phyloP scores from a whole-genome alignment of 2,113 vertebrate species.

The Empidonax alnorum region DNA sequence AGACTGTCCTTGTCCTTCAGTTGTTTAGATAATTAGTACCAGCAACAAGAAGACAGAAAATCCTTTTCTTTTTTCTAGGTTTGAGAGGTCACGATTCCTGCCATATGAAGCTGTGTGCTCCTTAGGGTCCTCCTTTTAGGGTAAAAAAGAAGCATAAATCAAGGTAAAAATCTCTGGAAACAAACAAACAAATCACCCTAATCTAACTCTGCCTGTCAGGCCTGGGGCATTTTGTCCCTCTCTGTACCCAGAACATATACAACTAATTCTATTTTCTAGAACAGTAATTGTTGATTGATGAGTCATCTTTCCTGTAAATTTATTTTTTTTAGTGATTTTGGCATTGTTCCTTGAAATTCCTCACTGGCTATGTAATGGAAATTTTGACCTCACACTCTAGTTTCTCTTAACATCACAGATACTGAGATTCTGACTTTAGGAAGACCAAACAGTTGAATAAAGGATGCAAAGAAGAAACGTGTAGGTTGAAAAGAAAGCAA shows the following conservation, averaged over 20 bases:
- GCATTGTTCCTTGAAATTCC: slow-evolving; percentile 80
- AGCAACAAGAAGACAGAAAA: neutral
- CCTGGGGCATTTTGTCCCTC: slow-evolving; percentile 14
- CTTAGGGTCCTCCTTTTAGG: neutral
- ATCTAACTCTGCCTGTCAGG: neutral
- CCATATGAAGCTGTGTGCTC: neutral
- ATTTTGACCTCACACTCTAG: slow-evolving; percentile 76
- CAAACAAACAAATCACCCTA: slow-evolving; percentile 3
- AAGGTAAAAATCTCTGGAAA: slow-evolving; percentile 10
- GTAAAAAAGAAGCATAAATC: neutral
- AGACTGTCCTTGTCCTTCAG: neutral
- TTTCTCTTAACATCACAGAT: slow-evolving; percentile 80
- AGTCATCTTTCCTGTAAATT: slow-evolving; percentile 83
- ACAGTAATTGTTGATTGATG: slow-evolving; percentile 78
- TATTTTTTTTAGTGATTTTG: slow-evolving; percentile 80
- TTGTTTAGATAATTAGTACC: neutral
- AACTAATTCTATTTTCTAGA: slow-evolving; percentile 70
- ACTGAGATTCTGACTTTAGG: slow-evolving; percentile 68
- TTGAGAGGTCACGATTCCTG: neutral
- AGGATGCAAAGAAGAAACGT: slow-evolving; percentile 51
- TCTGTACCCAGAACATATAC: slow-evolving; percentile 53
- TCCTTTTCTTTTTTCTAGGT: neutral
- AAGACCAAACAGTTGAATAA: slow-evolving; percentile 64
- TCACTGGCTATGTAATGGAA: slow-evolving; percentile 80
- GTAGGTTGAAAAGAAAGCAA: slow-evolving; percentile 61